These are phyloP conservation scores for Limnephilus auricula DNA, from an alignment of 2,888 invertebrate genomes.

Conservation along the genomic window DNA sequence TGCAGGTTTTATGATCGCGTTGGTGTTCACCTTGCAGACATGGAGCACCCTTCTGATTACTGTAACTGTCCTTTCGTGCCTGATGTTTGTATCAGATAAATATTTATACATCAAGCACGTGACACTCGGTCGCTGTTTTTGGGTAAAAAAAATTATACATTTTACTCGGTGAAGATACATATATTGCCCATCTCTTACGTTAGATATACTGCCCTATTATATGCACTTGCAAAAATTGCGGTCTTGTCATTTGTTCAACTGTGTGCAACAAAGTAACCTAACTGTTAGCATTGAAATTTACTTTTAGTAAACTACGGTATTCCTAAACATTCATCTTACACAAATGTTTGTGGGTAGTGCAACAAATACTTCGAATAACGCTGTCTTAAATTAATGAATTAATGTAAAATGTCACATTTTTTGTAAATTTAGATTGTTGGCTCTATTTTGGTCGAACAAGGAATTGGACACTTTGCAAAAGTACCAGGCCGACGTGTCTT, in stretches of 20 bases:
- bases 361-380: not conserved
- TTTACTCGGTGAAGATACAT: not conserved
- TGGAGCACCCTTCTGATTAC: slow-evolving; percentile 27
- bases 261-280: not conserved
- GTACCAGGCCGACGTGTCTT: slow-evolving; percentile 53
- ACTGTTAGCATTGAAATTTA: not conserved
- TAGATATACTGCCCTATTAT: not conserved
- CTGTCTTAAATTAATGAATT: not conserved
- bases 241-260: not conserved
- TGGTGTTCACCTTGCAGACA: slow-evolving; percentile 47
- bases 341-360: not conserved
- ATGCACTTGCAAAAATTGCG: not conserved
- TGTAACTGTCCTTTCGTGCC: slow-evolving; percentile 2
- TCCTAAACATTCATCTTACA: not conserved
- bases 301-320: not conserved
- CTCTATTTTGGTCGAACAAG: slow-evolving; percentile 57
- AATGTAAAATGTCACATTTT: not conserved
- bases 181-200: no score
- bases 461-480: slow-evolving; percentile 25
- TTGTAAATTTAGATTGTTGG: not conserved
- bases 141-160: not conserved
- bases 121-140: slow-evolving; percentile 2
- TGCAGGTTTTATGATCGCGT: slow-evolving; percentile 47
- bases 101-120: not conserved
- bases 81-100: slow-evolving; percentile 3